A percentile compares a stretch with the other conserved stretches of the same genome.
phyloP scores from a whole-genome alignment of 2,888 invertebrate genomes.

The Leptinotarsa haldemani region DNA sequence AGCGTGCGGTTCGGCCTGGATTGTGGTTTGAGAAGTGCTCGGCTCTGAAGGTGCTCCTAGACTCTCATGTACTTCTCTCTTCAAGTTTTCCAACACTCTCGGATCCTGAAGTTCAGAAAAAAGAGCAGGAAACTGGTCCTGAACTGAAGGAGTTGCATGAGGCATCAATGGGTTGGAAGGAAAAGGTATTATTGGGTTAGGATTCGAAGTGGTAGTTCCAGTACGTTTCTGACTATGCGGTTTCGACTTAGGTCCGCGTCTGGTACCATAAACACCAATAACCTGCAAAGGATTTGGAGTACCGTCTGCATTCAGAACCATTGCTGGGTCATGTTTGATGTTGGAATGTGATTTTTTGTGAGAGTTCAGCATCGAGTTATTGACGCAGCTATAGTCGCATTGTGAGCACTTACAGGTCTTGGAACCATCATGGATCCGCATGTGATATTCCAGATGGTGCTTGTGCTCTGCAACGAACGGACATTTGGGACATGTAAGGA shows the following conservation, averaged over 20 bases:
- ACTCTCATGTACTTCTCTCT: constrained; percentile 42
- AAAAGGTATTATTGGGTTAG: constrained; percentile 38
- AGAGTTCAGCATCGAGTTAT: constrained; percentile 98
- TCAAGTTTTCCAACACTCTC: constrained; percentile 23
- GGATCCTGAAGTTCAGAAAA: constrained; percentile 49
- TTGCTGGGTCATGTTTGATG: constrained; percentile 87
- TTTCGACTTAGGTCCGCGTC: constrained; percentile 81
- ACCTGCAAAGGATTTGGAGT: constrained; percentile 87
- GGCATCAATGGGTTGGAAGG: constrained; percentile 47
- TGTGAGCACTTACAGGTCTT: constrained; percentile 96
- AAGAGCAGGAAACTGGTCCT: constrained; percentile 48
- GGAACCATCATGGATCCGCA: constrained; percentile 92
- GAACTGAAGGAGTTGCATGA: constrained; percentile 41
- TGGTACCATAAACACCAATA: constrained; percentile 92
- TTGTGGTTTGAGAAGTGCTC: background rate
- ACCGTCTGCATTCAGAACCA: constrained; percentile 91
- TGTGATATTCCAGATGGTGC: constrained; percentile 97
- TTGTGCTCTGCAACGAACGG: constrained; percentile 99
- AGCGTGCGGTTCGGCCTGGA: constrained; percentile 15
- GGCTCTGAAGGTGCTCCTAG: background rate
- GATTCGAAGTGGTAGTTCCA: constrained; percentile 34
- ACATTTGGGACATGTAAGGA: constrained; percentile 90
- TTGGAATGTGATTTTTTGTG: constrained; percentile 96
- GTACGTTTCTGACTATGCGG: constrained; percentile 33
- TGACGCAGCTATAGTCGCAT: constrained; percentile 90